Evolutionary conservation across 2,888 invertebrate species (phyloP), one percentile per base, ranked within the genome.

Genomic region (Synergus japonicus): DNA sequence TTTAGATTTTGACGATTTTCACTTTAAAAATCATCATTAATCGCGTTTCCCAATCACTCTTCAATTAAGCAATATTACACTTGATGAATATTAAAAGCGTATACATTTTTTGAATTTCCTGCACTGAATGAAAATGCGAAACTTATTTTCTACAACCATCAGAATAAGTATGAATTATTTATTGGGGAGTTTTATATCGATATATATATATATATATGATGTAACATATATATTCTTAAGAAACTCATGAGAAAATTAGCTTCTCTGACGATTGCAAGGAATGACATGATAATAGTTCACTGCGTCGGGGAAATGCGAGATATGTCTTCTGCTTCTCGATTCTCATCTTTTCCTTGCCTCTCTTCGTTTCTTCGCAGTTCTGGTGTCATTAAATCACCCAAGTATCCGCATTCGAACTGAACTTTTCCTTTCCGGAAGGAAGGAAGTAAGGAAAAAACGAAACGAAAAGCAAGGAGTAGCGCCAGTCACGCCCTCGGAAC

Each of bases 401-500:
- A 54, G 54, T n/a, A 54, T n/a, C 54, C 54, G n/a, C 54, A 54
- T 54, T 54, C n/a, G 54, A 54, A 54, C 54, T 54, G 79, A 83
- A 82, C 81, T 83, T 82, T 82, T 79, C 43, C 73, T 78, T 58
- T 44, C 69, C n/a, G 8, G 54, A 54, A 54, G 54, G 54, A 54
- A 49, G 49, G 15, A 49, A 49, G 49, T 49, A 49, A 69, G 43
- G 44, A 64, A 73, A 76, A 65, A 41, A 46, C 29, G 49, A 43
- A 66, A 63, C 79, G 77, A 82, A 81, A 82, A 84, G 84, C 82
- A 84, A 83, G 82, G 80, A 81, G 79, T 77, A 79, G 78, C 79
- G 77, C 80, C 85, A 83, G 87, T 86, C 86, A 85, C 83, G 87
- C 84, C 85, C 82, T 82, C 86, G 82, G 88, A 88, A 87, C 87